A percentile compares a stretch with the other conserved stretches of the same genome.
Evolutionary conservation across 2,797 vertebrate genomes (phyloP).

Genomic region (Neosilurus mollespiculum): DNA sequence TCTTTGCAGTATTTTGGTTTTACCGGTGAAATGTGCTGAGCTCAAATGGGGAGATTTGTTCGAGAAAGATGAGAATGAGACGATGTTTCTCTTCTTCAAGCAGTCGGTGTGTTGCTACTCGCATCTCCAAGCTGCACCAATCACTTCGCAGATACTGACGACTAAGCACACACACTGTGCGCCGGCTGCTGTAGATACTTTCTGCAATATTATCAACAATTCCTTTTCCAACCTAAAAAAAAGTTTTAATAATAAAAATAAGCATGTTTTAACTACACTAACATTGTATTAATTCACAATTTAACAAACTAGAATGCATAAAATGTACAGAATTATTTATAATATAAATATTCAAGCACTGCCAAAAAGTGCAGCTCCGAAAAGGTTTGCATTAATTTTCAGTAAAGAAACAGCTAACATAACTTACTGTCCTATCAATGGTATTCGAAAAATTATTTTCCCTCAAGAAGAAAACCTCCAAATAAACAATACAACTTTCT

Average conservation of each 20-base stretch:
- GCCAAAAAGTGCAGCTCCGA: too few species aligned
- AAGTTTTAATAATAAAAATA: not conserved
- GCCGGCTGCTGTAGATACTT: conserved; percentile 53
- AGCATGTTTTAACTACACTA: not conserved
- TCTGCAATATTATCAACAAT: conserved; percentile 57
- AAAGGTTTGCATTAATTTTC: too few species aligned
- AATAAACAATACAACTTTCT: too few species aligned
- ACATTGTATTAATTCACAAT: not conserved
- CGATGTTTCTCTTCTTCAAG: conserved; percentile 50
- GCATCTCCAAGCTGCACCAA: conserved; percentile 55
- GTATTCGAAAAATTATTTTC: too few species aligned
- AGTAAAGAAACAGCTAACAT: too few species aligned
- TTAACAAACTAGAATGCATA: not conserved
- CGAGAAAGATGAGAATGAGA: conserved; percentile 57
- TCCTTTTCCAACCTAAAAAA: conserved; percentile 50
- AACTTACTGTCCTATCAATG: too few species aligned
- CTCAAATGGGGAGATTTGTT: conserved; percentile 57
- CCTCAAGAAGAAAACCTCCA: too few species aligned
- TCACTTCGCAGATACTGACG: conserved; percentile 52
- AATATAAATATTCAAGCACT: too few species aligned
- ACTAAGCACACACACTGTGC: conserved; percentile 51
- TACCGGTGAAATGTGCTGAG: conserved; percentile 55
- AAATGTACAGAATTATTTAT: not conserved
- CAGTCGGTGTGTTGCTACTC: conserved; percentile 50
- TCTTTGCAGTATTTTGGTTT: not conserved